phyloP scores from a whole-genome alignment of 2,113 vertebrate species.

The Dinomys branickii region DNA sequence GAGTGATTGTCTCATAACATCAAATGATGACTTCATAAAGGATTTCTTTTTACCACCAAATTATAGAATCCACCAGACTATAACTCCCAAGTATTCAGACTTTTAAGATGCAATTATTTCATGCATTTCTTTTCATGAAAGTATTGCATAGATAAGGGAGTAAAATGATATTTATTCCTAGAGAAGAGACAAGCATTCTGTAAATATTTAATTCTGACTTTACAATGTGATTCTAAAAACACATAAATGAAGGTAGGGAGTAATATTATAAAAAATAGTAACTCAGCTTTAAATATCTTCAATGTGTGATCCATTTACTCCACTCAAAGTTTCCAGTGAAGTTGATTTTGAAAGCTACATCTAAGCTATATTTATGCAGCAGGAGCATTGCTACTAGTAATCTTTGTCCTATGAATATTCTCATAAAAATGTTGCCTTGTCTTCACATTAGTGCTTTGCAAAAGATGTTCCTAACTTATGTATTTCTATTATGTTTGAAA shows the following conservation, averaged over 20 bases:
- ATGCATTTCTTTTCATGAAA: constrained; percentile 67
- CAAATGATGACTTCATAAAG: constrained; percentile 74
- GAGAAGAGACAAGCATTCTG: constrained; percentile 14
- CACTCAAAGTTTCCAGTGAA: not conserved
- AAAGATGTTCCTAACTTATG: not conserved
- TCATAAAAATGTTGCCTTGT: not conserved
- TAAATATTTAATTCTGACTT: constrained; percentile 61
- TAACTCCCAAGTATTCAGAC: constrained; percentile 60
- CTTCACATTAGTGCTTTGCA: not conserved
- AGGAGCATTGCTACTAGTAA: not conserved
- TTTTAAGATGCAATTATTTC: constrained; percentile 68
- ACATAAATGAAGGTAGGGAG: constrained; percentile 57
- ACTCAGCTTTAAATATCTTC: not conserved
- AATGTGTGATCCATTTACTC: not conserved
- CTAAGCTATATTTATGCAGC: not conserved
- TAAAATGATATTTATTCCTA: not conserved
- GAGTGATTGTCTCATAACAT: constrained; percentile 45
- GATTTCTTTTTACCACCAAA: constrained; percentile 68
- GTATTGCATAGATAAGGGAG: not conserved
- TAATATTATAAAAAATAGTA: constrained; percentile 64
- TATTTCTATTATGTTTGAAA: not conserved
- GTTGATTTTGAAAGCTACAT: not conserved
- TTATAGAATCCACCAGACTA: constrained; percentile 27
- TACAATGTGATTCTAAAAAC: constrained; percentile 21
- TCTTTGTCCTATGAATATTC: not conserved